phyloP scores from a whole-genome alignment of 2,888 invertebrate genomes.

The Synanthedon myopaeformis region DNA sequence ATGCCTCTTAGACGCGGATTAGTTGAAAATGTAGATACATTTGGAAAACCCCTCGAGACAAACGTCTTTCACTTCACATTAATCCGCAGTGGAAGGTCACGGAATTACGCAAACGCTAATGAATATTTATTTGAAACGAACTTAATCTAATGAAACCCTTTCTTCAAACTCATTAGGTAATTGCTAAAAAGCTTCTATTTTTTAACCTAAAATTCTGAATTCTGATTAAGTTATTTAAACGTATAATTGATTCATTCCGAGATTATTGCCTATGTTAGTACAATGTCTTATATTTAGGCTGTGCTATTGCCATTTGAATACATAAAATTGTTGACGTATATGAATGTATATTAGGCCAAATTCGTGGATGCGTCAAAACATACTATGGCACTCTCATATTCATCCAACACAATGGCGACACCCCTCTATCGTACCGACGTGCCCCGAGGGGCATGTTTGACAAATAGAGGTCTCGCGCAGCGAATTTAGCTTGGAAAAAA shows the following conservation, averaged over 20 bases:
- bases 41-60: background rate
- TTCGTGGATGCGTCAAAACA: constrained; percentile 21
- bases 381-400: constrained; percentile 21
- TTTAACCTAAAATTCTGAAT: background rate
- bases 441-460: constrained; percentile 43
- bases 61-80: background rate
- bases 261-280: too few species aligned
- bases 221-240: background rate
- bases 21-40: too few species aligned
- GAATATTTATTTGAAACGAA: background rate
- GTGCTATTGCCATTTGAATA: too few species aligned
- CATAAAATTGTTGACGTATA: background rate
- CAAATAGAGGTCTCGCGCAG: constrained; percentile 58
- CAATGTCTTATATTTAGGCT: too few species aligned
- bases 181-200: background rate
- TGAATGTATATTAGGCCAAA: constrained; percentile 11
- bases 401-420: constrained; percentile 21
- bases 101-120: background rate
- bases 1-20: too few species aligned
- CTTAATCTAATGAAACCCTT: background rate
- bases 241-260: too few species aligned
- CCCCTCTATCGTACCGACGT: constrained; percentile 18
- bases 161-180: background rate
- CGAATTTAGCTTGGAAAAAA: constrained; percentile 52
- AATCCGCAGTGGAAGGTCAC: background rate